Evolutionary conservation across 2,888 invertebrate species (phyloP), one percentile per base, ranked within the genome.

Genomic region (Colletes collaris): DNA sequence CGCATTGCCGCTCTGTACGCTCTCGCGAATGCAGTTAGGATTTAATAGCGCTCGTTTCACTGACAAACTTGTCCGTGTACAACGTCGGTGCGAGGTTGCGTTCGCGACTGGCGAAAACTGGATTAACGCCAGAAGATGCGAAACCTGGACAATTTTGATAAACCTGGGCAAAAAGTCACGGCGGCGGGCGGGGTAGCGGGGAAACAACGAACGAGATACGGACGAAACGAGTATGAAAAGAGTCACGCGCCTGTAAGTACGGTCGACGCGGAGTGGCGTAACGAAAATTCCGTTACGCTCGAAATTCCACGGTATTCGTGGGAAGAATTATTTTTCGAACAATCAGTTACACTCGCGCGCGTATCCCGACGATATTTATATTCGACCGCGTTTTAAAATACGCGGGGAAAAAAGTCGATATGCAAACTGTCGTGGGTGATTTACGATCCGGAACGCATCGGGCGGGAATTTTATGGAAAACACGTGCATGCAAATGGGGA

Each of bases 1-100:
- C 84, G 88, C 89, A 86, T 85, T 87, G 89, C 86, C 86, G 83
- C 84, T 75, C 79, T 77, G 79, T 76, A 76, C 81, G 81, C 73
- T 81, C 79, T 79, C 79, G 81, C 85, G 87, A 88, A 88, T 84
- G 86, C 89, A 89, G 88, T 89, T 89, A 89, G 86, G 87, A 89
- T 90, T 89, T 89, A 89, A 89, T 88, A 89, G 90, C 83, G 83
- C 85, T 77, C 84, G 88, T 89, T 88, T 87, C 88, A 89, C 88
- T 84, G 88, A 89, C 89, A 89, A 89, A 88, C 88, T 87, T 87
- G 89, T 80, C 82, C 86, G 86, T 84, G 86, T 85, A 80, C 79
- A 83, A 79, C 79, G 87, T 68, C 81, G 65, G 73, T 56, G 81
- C 77, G 81, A 76, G 56, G 79, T 74, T 75, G 76, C 82, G 78